These are phyloP conservation scores for Anagrus nilaparvatae DNA, from an alignment of 1,140 invertebrate genomes.

Conservation along the genomic window DNA sequence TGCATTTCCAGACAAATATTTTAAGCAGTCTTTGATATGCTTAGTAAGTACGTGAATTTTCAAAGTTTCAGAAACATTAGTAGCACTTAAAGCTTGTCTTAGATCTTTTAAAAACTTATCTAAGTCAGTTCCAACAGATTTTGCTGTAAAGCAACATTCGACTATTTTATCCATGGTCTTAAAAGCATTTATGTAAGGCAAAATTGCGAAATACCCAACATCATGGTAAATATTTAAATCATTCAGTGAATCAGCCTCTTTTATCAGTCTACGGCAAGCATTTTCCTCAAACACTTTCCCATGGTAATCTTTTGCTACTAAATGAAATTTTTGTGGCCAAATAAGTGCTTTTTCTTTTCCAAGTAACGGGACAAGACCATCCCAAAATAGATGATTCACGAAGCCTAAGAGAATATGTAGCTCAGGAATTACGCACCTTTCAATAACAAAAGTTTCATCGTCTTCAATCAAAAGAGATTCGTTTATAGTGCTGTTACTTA, in stretches of 20 bases:
- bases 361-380: constrained; percentile 9
- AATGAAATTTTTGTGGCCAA: constrained; percentile 8
- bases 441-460: background rate
- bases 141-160: background rate
- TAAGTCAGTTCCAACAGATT: background rate
- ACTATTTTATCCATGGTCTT: constrained; percentile 4
- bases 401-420: constrained; percentile 13
- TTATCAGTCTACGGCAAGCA: constrained; percentile 6
- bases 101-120: background rate
- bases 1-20: background rate
- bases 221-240: background rate
- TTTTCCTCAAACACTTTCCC: constrained; percentile 9
- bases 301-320: constrained; percentile 11
- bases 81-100: background rate
- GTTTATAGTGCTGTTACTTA: constrained; percentile 1
- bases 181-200: constrained; percentile 1
- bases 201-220: background rate
- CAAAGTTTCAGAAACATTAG: background rate
- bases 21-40: background rate
- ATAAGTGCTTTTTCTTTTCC: constrained; percentile 7
- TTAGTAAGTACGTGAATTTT: constrained; percentile 1
- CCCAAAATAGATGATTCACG: constrained; percentile 15
- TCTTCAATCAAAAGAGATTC: constrained; percentile 1
- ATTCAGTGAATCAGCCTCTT: constrained; percentile 2
- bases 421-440: constrained; percentile 12